Evolutionary conservation across 2,888 invertebrate species (phyloP), one percentile per base, ranked within the genome.

Genomic region (Rhabditoides inermis): DNA sequence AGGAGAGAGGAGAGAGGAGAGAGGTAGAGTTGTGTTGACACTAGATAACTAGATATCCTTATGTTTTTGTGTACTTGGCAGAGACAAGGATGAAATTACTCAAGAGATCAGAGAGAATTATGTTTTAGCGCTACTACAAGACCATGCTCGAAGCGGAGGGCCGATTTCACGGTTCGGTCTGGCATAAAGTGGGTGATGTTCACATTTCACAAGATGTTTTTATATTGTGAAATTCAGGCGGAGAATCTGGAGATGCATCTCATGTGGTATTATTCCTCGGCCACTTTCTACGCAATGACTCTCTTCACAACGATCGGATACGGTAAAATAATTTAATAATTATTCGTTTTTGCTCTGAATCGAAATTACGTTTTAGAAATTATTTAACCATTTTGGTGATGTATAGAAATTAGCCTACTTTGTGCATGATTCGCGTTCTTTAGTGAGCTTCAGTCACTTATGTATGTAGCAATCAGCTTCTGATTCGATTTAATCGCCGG

Each of bases 271-370:
- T 62, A 60, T 18, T 60, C 58, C 2, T 62, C 65, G 22, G 63
- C 67, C 3, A 61, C 61, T 27, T 69, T 69, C 50, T 69, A 69
- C 46, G 60, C 65, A 22, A 64, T 67, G 61, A 69, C 69, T 5
- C 54, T 69, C 2, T 69, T 69, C 48, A 61, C 67, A 1, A 69
- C 69, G 18, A 69, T 69, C 37, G 69, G 69, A 30, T 69, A 69
- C 40, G 69, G 69, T 58, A 51, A 26, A 15, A 46, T 51, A 10
- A 7, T 22, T 3, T 25, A 5, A n/a, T 5, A 5, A 5, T n/a
- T 20, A n/a, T 39, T 5, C 5, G 12, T n/a, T n/a, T n/a, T n/a
- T n/a, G 7, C 18, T n/a, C 39, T n/a, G n/a, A n/a, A n/a, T n/a
- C n/a, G n/a, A n/a, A n/a, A n/a, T n/a, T n/a, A n/a, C n/a, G n/a